Conservation (phyloP, 2,888 invertebrate species). For the Epinotia ramella region DNA sequence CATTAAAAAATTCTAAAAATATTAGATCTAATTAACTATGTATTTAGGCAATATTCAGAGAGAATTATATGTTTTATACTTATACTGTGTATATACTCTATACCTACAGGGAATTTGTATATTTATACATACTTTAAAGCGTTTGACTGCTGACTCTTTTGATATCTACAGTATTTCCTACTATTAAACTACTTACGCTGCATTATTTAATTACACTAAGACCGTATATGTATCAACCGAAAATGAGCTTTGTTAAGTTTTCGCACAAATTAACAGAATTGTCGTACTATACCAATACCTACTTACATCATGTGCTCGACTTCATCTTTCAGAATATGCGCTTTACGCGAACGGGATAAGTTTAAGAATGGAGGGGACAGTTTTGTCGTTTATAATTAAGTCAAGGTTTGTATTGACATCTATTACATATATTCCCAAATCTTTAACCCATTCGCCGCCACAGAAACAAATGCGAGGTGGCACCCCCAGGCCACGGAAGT, state of each 20-base stretch:
- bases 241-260: conserved; percentile 9
- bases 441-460: too few species aligned
- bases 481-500: too few species aligned
- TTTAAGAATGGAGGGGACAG: too few species aligned
- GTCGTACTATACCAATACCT: neutral
- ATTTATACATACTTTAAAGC: conserved; percentile 9
- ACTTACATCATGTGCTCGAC: neutral
- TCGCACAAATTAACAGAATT: conserved; percentile 20
- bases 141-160: conserved; percentile 41
- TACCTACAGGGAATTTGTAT: conserved; percentile 25
- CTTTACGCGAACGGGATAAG: neutral
- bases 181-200: neutral
- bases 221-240: neutral
- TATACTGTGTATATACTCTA: neutral
- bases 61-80: conserved; percentile 3
- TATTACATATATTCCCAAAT: too few species aligned
- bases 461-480: too few species aligned
- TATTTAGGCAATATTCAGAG: neutral
- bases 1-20: neutral
- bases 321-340: conserved; percentile 11
- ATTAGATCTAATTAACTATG: neutral
- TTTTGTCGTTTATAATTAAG: too few species aligned
- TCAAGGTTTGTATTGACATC: too few species aligned
- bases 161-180: conserved; percentile 12
- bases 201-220: neutral